phyloP scores from a whole-genome alignment of 2,113 vertebrate species.

The Tauraco erythrolophus region DNA sequence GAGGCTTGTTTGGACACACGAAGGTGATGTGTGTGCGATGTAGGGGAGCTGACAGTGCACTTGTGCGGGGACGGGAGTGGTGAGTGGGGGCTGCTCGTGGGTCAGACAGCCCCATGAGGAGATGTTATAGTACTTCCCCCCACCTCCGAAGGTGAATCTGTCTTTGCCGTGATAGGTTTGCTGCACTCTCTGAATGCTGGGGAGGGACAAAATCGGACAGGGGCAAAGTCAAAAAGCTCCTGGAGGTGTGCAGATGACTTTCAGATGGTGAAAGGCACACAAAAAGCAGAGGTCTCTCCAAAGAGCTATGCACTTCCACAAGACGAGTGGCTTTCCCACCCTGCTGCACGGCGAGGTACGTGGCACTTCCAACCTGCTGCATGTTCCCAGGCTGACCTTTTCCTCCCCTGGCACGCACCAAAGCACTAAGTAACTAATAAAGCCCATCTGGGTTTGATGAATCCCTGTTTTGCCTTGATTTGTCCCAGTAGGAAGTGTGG shows the following conservation, averaged over 20 bases:
- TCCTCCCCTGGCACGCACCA: not conserved
- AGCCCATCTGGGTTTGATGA: not conserved
- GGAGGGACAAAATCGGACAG: not conserved
- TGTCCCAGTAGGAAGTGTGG: not conserved
- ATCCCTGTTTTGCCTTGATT: not conserved
- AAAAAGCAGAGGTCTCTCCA: not conserved
- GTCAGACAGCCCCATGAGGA: not conserved
- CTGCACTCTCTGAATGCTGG: not conserved
- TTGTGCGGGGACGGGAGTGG: not conserved
- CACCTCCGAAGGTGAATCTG: not conserved
- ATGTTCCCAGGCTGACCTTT: not conserved
- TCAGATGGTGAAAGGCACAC: not conserved
- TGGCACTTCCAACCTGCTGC: not conserved
- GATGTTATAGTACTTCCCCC: not conserved
- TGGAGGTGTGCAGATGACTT: not conserved
- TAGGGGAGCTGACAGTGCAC: not conserved
- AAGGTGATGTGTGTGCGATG: not conserved
- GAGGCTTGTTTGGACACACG: not conserved
- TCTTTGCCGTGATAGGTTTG: not conserved
- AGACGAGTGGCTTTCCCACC: not conserved
- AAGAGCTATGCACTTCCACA: not conserved
- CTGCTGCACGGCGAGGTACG: not conserved
- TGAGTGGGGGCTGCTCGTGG: not conserved
- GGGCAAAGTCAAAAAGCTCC: slow-evolving; percentile 13
- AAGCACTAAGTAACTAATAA: not conserved